These are phyloP conservation scores for Catalaphyllia jardinei DNA, from an alignment of 64 coral and sea anemone species.

Conservation along the genomic window DNA sequence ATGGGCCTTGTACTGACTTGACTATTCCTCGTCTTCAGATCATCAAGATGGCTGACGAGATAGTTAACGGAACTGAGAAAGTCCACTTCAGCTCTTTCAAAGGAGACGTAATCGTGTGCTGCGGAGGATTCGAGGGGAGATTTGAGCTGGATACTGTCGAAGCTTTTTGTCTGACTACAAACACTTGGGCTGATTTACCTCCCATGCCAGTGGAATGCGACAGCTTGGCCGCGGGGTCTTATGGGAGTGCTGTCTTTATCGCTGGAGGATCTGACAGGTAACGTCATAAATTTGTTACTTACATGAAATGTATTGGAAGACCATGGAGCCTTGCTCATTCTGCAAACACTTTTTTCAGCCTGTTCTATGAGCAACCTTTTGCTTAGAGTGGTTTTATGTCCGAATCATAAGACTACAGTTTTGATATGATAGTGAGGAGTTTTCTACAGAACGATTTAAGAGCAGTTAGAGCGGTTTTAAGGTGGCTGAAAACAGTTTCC, in stretches of 20 bases:
- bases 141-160: constrained; percentile 61
- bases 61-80: constrained; percentile 19
- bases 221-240: constrained; percentile 68
- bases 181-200: constrained; percentile 57
- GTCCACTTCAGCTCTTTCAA: constrained; percentile 13
- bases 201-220: constrained; percentile 67
- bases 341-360: too few relatives aligned
- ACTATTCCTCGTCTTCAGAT: neutral
- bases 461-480: too few relatives aligned
- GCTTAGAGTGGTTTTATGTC: too few relatives aligned
- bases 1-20: neutral
- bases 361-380: too few relatives aligned
- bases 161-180: constrained; percentile 39
- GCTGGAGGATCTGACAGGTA: constrained; percentile 65
- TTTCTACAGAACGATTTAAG: too few relatives aligned
- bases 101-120: constrained; percentile 74
- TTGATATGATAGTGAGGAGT: too few relatives aligned
- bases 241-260: constrained; percentile 51
- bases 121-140: constrained; percentile 60
- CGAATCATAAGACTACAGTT: too few relatives aligned
- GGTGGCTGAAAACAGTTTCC: too few relatives aligned
- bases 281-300: neutral
- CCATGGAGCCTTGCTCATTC: too few relatives aligned
- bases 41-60: neutral
- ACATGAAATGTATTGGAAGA: neutral